Evolutionary conservation across 2,888 invertebrate species (phyloP), one percentile per base, ranked within the genome.

Genomic region (Cataglyphis cursor): DNA sequence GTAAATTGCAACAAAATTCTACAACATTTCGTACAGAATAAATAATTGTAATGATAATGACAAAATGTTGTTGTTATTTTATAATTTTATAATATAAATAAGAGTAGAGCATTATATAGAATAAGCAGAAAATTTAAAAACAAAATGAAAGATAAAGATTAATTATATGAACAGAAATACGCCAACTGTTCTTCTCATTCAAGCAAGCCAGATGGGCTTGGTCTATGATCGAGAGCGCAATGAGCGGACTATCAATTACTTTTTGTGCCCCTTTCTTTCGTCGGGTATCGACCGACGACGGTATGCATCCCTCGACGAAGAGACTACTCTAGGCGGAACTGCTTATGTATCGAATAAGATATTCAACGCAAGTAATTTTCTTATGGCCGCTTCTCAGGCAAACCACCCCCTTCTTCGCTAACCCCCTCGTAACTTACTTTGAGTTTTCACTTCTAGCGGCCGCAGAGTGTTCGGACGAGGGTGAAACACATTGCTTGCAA

Each of bases 281-380:
- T 44, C 70, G 61, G 10, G 65, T 76, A 86, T 89, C 90, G 89
- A 90, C 65, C 90, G 84, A 81, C 70, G 82, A 73, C 64, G 31
- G 24, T 57, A 70, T 44, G 65, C 54, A 83, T 64, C 78, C 73
- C 44, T 21, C 38, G 83, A 41, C 35, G 31, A 74, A 83, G 68
- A 82, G 83, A 82, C 83, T 83, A 82, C 85, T 88, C 68, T 57
- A 83, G 85, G 72, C 88, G 83, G 65, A 87, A 87, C 87, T 87
- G 86, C 86, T 91, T 88, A 86, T 81, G 82, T 61, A 81, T 81
- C 83, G 86, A 91, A 93, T 93, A 91, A 93, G 92, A 91, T 92
- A 93, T 92, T 91, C 89, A 92, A 84, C 62, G 84, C 85, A 84
- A 84, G 92, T 85, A 94, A 93, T 93, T 94, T 94, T 94, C 93